A percentile compares a stretch with the other conserved stretches of the same genome.
phyloP scores from a whole-genome alignment of 1,140 invertebrate genomes.

The Brachystomella parvula region DNA sequence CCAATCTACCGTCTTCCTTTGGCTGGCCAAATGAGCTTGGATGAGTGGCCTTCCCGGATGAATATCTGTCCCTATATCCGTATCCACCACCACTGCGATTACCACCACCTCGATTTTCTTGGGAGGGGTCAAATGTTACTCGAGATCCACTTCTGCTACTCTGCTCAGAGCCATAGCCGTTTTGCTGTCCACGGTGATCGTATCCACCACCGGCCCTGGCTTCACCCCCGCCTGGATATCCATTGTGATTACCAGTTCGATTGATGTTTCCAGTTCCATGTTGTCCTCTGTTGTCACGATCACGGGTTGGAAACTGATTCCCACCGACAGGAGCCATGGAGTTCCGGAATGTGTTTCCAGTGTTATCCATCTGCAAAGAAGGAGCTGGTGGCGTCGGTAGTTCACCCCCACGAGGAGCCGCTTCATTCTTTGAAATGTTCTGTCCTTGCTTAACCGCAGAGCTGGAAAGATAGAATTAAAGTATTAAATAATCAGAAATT shows the following conservation, averaged over 20 bases:
- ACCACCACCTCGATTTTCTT: background rate
- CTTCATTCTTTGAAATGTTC: background rate
- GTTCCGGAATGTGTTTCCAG: no score
- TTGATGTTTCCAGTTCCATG: background rate
- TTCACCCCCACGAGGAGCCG: background rate
- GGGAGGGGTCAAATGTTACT: background rate
- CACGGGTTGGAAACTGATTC: no score
- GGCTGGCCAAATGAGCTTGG: background rate
- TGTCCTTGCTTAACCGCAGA: background rate
- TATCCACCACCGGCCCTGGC: background rate
- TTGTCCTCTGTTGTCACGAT: no score
- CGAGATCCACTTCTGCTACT: background rate
- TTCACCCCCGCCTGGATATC: background rate
- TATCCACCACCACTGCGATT: background rate
- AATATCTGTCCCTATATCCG: background rate
- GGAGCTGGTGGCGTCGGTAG: background rate
- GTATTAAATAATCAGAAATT: background rate
- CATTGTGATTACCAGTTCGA: background rate
- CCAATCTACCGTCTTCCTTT: no score
- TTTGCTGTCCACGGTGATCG: background rate
- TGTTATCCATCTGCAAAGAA: background rate
- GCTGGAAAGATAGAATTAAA: background rate
- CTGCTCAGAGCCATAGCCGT: background rate
- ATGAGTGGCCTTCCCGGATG: background rate
- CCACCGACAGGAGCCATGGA: no score